These are phyloP conservation scores for Hydrotaea cyrtoneurina DNA, from an alignment of 2,888 invertebrate species.

Conservation along the genomic window DNA sequence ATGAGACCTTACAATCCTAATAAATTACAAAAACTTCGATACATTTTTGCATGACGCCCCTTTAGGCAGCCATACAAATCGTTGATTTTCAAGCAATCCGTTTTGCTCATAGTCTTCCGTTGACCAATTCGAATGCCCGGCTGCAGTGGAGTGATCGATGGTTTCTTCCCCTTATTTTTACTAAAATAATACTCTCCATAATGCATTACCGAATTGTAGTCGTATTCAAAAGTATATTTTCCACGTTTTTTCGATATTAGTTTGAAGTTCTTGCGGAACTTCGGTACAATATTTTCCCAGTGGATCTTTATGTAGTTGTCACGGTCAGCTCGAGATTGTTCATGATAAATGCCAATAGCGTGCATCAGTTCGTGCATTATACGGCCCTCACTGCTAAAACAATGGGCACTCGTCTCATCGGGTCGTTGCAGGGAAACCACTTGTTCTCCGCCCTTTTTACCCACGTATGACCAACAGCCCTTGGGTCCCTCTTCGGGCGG, in stretches of 20 bases:
- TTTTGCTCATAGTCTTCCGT: constrained; percentile 84
- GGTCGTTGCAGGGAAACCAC: constrained; percentile 86
- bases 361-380: constrained; percentile 92
- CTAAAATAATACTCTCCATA: constrained; percentile 87
- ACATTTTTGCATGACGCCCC: constrained; percentile 78
- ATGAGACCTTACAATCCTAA: constrained; percentile 73
- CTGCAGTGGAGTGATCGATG: constrained; percentile 84
- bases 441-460: constrained; percentile 87
- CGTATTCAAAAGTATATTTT: constrained; percentile 87
- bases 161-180: constrained; percentile 83
- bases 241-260: constrained; percentile 85
- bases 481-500: constrained; percentile 84
- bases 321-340: constrained; percentile 89
- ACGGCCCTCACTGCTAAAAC: constrained; percentile 85
- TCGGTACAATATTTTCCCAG: constrained; percentile 84
- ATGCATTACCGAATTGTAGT: constrained; percentile 90
- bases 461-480: constrained; percentile 90
- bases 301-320: constrained; percentile 84
- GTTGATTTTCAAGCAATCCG: constrained; percentile 86
- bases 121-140: constrained; percentile 84
- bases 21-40: constrained; percentile 76
- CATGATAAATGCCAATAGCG: constrained; percentile 90
- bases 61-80: constrained; percentile 84
- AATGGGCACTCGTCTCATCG: constrained; percentile 84
- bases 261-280: constrained; percentile 84